phyloP scores from a whole-genome alignment of 2,113 vertebrate genomes.

The Pelodiscus sinensis region DNA sequence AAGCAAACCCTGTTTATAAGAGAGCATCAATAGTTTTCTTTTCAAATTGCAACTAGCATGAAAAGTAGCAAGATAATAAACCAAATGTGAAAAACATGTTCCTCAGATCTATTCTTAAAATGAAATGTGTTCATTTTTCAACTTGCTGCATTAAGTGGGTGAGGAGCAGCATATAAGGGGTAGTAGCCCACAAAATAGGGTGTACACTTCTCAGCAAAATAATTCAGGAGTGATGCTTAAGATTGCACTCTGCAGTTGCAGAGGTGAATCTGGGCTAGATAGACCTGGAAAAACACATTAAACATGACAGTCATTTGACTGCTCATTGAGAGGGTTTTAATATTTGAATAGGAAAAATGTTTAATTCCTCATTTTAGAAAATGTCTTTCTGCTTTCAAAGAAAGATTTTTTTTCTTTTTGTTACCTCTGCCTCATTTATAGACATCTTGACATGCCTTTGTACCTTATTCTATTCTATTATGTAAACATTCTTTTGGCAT shows the following conservation, averaged over 20 bases:
- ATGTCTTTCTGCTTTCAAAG: conserved; percentile 19
- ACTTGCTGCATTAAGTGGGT: not conserved
- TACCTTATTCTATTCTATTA: conserved; percentile 29
- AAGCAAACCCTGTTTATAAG: not conserved
- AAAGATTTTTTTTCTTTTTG: not conserved
- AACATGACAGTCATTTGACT: not conserved
- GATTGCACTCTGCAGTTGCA: not conserved
- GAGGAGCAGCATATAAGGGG: not conserved
- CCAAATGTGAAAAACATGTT: not conserved
- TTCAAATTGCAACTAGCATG: not conserved
- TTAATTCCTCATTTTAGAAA: conserved; percentile 24
- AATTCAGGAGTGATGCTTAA: not conserved
- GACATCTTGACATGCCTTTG: not conserved
- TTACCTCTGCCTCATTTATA: conserved; percentile 39
- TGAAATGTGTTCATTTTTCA: not conserved
- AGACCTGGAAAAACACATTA: not conserved
- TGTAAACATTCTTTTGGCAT: conserved; percentile 43
- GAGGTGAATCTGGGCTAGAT: not conserved
- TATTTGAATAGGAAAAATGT: conserved; percentile 22
- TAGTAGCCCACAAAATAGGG: not conserved
- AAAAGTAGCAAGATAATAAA: conserved; percentile 25
- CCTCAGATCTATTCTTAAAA: not conserved
- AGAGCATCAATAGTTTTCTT: not conserved
- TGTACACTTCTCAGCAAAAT: not conserved
- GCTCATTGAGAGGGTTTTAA: not conserved